Conservation (phyloP, 2,797 vertebrate genomes). For the Microchirus variegatus region DNA sequence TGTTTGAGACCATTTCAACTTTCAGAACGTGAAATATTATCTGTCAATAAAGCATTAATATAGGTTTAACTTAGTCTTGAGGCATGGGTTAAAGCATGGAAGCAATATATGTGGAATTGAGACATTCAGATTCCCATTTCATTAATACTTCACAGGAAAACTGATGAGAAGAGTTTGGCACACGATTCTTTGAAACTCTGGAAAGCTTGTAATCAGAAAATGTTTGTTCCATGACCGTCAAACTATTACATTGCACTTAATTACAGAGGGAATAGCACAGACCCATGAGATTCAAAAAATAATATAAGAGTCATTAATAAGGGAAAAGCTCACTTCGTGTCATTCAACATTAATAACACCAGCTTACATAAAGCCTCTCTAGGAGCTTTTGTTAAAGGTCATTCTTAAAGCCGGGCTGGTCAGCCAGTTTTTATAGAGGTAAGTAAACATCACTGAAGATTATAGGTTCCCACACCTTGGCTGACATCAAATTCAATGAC, state of each 20-base stretch:
- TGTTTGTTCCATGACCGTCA: conserved; percentile 35
- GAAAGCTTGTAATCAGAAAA: conserved; percentile 14
- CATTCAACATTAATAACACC: conserved; percentile 26
- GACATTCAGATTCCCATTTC: too few relatives aligned
- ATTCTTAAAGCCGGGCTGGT: background rate
- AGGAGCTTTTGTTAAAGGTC: background rate
- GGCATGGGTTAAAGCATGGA: too few relatives aligned
- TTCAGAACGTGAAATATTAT: background rate
- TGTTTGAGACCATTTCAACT: background rate
- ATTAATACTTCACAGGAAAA: too few relatives aligned
- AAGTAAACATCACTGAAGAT: too few relatives aligned
- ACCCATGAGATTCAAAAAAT: conserved; percentile 17
- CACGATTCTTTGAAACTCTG: background rate
- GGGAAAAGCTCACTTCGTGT: conserved; percentile 16
- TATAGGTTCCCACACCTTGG: too few relatives aligned
- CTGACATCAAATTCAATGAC: too few relatives aligned
- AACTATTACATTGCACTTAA: conserved; percentile 23
- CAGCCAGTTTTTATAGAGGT: too few relatives aligned
- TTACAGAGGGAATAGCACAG: conserved; percentile 22
- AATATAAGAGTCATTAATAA: conserved; percentile 30
- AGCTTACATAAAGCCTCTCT: conserved; percentile 11
- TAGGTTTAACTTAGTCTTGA: conserved; percentile 4
- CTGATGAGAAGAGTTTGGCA: too few relatives aligned
- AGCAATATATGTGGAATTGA: too few relatives aligned
- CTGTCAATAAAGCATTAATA: background rate